A percentile compares a stretch with the other conserved stretches of the same genome.
Evolutionary conservation across 2,797 vertebrate genomes (phyloP).

Genomic region (Gadopsis bispinosus): DNA sequence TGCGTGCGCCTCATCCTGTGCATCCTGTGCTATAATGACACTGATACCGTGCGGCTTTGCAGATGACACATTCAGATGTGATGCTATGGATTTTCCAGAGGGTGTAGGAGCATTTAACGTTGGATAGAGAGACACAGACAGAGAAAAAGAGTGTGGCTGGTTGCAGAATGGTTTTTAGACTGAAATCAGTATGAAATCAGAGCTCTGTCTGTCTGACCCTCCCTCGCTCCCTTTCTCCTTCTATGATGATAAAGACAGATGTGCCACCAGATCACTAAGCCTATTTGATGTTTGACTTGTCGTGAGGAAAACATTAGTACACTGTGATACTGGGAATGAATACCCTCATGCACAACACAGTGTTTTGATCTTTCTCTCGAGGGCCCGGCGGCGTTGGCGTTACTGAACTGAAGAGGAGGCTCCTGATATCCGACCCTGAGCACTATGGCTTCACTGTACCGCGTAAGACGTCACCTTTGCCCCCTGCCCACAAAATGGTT

Average conservation of each 20-base stretch:
- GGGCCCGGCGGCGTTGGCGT: conserved; percentile 83
- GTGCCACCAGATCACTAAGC: conserved; percentile 59
- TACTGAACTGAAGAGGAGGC: conserved; percentile 83
- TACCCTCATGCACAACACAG: conserved; percentile 33
- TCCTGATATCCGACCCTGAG: conserved; percentile 82
- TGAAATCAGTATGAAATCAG: conserved; percentile 76
- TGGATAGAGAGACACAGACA: conserved; percentile 32
- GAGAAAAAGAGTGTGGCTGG: conserved; percentile 26
- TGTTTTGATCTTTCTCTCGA: conserved; percentile 65
- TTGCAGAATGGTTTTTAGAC: conserved; percentile 57
- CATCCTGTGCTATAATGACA: conserved; percentile 70
- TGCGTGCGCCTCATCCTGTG: conserved; percentile 55
- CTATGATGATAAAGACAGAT: conserved; percentile 78
- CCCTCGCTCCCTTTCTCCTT: conserved; percentile 24
- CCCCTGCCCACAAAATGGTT: conserved; percentile 2
- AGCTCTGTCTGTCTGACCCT: conserved; percentile 72
- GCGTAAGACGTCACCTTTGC: conserved; percentile 67
- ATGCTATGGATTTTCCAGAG: conserved; percentile 76
- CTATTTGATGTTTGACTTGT: conserved; percentile 63
- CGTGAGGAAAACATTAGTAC: conserved; percentile 61
- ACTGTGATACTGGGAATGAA: conserved; percentile 50
- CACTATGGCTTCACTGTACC: conserved; percentile 77
- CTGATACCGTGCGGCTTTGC: conserved; percentile 66
- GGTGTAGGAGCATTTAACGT: conserved; percentile 47
- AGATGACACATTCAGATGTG: conserved; percentile 67